Evolutionary conservation across 2,113 vertebrate genomes (phyloP).

Genomic region (Steatornis caripensis): DNA sequence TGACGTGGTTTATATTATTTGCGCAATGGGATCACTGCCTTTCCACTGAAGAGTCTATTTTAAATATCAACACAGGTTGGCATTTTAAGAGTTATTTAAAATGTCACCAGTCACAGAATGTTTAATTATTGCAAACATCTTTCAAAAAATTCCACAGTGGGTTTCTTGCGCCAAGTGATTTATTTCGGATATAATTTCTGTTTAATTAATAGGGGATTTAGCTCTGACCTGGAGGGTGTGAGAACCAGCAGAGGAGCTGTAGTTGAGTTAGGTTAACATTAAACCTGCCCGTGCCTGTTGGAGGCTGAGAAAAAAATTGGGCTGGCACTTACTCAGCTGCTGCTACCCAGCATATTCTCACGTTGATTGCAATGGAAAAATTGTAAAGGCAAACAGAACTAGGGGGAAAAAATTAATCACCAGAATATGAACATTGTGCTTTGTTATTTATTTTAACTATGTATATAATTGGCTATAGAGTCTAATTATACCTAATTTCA

Average conservation of each 20-base stretch:
- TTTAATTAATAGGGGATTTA: slow-evolving; percentile 82
- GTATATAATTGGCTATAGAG: slow-evolving; percentile 37
- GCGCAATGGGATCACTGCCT: slow-evolving; percentile 7
- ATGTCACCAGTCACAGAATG: slow-evolving; percentile 73
- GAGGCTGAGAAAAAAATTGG: neutral
- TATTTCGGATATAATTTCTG: slow-evolving; percentile 78
- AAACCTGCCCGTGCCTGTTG: slow-evolving; percentile 66
- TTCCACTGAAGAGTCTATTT: slow-evolving; percentile 44
- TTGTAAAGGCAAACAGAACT: slow-evolving; percentile 45
- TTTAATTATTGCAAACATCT: slow-evolving; percentile 79
- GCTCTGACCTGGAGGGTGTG: slow-evolving; percentile 73
- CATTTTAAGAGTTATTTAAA: slow-evolving; percentile 77
- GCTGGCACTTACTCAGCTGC: slow-evolving; percentile 25
- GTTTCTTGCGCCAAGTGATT: slow-evolving; percentile 70
- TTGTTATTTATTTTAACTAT: slow-evolving; percentile 53
- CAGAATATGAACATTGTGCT: slow-evolving; percentile 7
- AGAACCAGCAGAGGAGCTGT: slow-evolving; percentile 63
- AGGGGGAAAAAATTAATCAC: neutral
- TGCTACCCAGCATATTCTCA: slow-evolving; percentile 10
- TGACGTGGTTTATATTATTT: slow-evolving; percentile 33
- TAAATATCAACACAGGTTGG: slow-evolving; percentile 65
- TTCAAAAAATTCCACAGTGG: slow-evolving; percentile 71
- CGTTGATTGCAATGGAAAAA: slow-evolving; percentile 33
- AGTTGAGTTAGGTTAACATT: slow-evolving; percentile 43
- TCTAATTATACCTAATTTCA: slow-evolving; percentile 58